These are phyloP conservation scores for Papilio gigon DNA, from an alignment of 2,888 invertebrate genomes.

Conservation along the genomic window DNA sequence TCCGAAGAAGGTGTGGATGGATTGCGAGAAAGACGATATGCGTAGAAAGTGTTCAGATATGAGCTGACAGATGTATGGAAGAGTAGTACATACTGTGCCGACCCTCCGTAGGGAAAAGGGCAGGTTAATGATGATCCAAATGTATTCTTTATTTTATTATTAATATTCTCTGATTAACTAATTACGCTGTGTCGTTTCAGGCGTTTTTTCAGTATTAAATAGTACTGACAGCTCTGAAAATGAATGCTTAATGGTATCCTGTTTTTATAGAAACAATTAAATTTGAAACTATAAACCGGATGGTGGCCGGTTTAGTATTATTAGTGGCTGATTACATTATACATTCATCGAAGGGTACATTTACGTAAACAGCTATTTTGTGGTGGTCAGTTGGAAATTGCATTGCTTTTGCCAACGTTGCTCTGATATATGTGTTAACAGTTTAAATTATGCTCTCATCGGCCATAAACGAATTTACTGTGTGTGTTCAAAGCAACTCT, in stretches of 20 bases:
- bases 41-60: too few relatives aligned
- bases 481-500: slow-evolving; percentile 38
- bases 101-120: too few relatives aligned
- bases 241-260: background rate
- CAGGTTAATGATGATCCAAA: too few relatives aligned
- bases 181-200: background rate
- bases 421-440: slow-evolving; percentile 42
- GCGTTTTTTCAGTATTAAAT: background rate
- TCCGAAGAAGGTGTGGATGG: too few relatives aligned
- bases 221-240: slow-evolving; percentile 3
- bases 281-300: slow-evolving; percentile 33
- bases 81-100: too few relatives aligned
- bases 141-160: background rate
- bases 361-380: slow-evolving; percentile 72
- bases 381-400: slow-evolving; percentile 56
- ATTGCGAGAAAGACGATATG: too few relatives aligned
- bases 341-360: slow-evolving; percentile 73
- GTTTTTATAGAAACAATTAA: slow-evolving; percentile 39
- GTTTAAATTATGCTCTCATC: slow-evolving; percentile 44
- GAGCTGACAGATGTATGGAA: too few relatives aligned
- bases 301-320: slow-evolving; percentile 47
- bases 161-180: background rate
- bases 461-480: slow-evolving; percentile 23
- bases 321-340: slow-evolving; percentile 73
- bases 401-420: slow-evolving; percentile 47